Percentiles rank a stretch among this genome's conserved stretches.
phyloP scores from a whole-genome alignment of 2,888 invertebrate species.

The Ophioninae sp. region DNA sequence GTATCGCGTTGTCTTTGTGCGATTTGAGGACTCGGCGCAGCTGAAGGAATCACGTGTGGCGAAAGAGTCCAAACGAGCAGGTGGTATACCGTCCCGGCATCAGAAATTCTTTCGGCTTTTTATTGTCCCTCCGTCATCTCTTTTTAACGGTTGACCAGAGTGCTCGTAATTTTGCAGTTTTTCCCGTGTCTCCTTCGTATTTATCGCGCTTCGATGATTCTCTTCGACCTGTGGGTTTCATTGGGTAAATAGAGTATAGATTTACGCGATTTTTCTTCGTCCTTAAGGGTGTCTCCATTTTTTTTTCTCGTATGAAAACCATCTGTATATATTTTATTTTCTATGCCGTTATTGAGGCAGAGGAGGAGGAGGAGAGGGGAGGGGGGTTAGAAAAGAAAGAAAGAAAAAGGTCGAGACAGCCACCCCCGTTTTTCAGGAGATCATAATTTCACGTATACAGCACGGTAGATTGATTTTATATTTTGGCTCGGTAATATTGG shows the following conservation, averaged over 20 bases:
- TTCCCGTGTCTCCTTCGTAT: slow-evolving; percentile 34
- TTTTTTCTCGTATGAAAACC: slow-evolving; percentile 52
- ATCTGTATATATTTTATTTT: slow-evolving; percentile 50
- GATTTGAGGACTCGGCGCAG: slow-evolving; percentile 60
- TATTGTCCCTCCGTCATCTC: slow-evolving; percentile 19
- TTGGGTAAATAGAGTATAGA: slow-evolving; percentile 62
- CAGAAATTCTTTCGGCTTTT: slow-evolving; percentile 5
- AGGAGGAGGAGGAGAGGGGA: slow-evolving; percentile 41
- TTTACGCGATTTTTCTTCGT: slow-evolving; percentile 54
- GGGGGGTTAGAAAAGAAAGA: too few species aligned
- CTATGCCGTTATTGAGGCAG: slow-evolving; percentile 73
- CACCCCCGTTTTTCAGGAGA: slow-evolving; percentile 31
- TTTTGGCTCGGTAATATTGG: slow-evolving; percentile 57
- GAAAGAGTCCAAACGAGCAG: slow-evolving; percentile 53
- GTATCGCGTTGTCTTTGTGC: slow-evolving; percentile 50
- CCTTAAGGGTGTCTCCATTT: slow-evolving; percentile 37
- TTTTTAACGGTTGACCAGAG: slow-evolving; percentile 30
- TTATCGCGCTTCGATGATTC: slow-evolving; percentile 48
- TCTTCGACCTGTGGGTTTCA: slow-evolving; percentile 59
- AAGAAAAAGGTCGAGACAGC: background rate
- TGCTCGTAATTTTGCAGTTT: slow-evolving; percentile 73
- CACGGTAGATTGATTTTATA: slow-evolving; percentile 54
- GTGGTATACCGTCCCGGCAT: slow-evolving; percentile 37
- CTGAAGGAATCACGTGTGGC: slow-evolving; percentile 66
- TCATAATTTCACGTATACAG: slow-evolving; percentile 68